phyloP scores from a whole-genome alignment of 2,888 invertebrate species.

The Leptogaster cylindrica region DNA sequence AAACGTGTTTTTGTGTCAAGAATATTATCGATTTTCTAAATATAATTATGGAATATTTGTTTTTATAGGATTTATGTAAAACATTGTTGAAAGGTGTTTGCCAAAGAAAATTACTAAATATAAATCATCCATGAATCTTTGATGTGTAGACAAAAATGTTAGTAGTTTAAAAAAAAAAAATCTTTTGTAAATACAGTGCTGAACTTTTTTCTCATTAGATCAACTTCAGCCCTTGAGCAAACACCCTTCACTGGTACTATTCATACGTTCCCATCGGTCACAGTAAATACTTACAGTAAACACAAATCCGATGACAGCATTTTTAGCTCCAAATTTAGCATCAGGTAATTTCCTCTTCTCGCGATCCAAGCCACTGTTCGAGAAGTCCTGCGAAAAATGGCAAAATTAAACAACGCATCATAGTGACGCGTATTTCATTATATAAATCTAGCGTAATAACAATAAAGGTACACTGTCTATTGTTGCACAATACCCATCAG shows the following conservation, averaged over 20 bases:
- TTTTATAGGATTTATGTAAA: background rate
- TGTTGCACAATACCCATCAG: too few species aligned
- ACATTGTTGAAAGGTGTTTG: background rate
- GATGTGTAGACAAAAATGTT: too few species aligned
- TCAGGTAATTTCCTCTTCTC: slow-evolving; percentile 80
- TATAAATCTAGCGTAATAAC: too few species aligned
- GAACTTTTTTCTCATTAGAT: too few species aligned
- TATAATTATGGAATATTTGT: slow-evolving; percentile 32
- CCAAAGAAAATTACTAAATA: too few species aligned
- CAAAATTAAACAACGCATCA: too few species aligned
- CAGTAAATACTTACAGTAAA: slow-evolving; percentile 73
- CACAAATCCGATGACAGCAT: slow-evolving; percentile 80
- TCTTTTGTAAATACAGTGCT: too few species aligned
- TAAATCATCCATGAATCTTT: too few species aligned
- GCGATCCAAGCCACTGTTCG: slow-evolving; percentile 64
- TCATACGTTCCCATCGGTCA: background rate
- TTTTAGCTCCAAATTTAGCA: slow-evolving; percentile 74
- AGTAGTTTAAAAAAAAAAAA: too few species aligned
- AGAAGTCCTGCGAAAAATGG: slow-evolving; percentile 58
- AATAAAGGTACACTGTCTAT: too few species aligned
- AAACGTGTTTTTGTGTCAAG: slow-evolving; percentile 80
- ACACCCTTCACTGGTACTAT: background rate
- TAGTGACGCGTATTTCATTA: too few species aligned
- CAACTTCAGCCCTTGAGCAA: background rate
- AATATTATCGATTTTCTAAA: slow-evolving; percentile 82